These are phyloP conservation scores for Polydrusus cervinus DNA, from an alignment of 2,888 invertebrate genomes.

Conservation along the genomic window DNA sequence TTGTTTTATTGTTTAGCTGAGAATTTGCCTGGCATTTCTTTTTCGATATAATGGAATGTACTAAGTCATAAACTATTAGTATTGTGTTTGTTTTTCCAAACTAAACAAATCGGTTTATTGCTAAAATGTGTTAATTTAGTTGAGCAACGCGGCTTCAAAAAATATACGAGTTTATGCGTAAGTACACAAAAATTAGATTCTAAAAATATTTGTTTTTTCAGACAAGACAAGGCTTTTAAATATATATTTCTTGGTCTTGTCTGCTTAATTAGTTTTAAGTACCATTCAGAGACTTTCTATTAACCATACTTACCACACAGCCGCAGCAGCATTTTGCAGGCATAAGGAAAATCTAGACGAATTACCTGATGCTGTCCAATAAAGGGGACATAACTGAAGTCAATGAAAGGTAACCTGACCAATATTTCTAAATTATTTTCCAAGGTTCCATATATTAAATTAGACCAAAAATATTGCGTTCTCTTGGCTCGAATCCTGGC, in stretches of 20 bases:
- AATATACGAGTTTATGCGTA: slow-evolving; percentile 36
- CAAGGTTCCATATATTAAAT: too few species aligned
- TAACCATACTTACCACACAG: slow-evolving; percentile 6
- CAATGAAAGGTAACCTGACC: too few species aligned
- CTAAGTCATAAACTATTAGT: slow-evolving; percentile 44
- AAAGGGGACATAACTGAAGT: too few species aligned
- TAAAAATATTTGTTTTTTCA: slow-evolving; percentile 25
- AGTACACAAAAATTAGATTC: slow-evolving; percentile 27
- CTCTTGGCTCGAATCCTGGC: too few species aligned
- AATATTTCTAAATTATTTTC: too few species aligned
- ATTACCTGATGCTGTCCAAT: too few species aligned
- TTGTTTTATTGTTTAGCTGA: slow-evolving; percentile 37
- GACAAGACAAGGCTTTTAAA: slow-evolving; percentile 46
- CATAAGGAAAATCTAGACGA: neutral
- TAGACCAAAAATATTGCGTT: too few species aligned
- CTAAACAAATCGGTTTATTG: slow-evolving; percentile 42
- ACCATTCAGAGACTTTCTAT: neutral
- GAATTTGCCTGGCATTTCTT: slow-evolving; percentile 29
- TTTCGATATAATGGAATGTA: slow-evolving; percentile 29
- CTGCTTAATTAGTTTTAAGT: slow-evolving; percentile 7
- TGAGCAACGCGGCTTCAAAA: slow-evolving; percentile 33
- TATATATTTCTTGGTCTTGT: slow-evolving; percentile 40
- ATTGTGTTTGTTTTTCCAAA: slow-evolving; percentile 48
- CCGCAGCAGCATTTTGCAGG: neutral
- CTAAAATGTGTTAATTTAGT: slow-evolving; percentile 47